Evolutionary conservation across 2,113 vertebrate species (phyloP).

Genomic region (Prionailurus bengalensis): DNA sequence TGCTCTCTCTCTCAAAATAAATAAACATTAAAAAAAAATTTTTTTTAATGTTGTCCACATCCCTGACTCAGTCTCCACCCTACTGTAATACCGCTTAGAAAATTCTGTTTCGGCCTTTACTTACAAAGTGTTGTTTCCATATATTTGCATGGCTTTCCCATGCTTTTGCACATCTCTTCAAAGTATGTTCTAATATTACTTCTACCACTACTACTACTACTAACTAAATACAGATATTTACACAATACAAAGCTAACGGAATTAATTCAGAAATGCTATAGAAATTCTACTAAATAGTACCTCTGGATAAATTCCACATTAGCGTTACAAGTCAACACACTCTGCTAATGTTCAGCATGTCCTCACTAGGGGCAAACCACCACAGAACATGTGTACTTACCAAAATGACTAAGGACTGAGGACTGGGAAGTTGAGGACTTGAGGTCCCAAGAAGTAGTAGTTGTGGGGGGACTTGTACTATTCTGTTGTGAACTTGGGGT

Average conservation of each 20-base stretch:
- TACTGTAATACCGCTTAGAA: constrained; percentile 10
- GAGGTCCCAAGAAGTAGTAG: constrained; percentile 89
- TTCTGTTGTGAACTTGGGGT: constrained; percentile 86
- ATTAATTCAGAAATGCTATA: neutral
- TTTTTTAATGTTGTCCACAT: neutral
- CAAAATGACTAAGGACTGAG: constrained; percentile 91
- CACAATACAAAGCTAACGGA: neutral
- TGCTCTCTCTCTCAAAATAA: too few species aligned
- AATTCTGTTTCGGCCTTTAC: constrained; percentile 5
- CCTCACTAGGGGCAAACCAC: neutral
- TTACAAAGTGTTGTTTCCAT: neutral
- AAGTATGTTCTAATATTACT: neutral
- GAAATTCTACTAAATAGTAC: neutral
- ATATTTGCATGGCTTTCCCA: neutral
- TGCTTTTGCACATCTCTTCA: neutral
- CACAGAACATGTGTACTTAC: constrained; percentile 88
- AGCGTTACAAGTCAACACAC: neutral
- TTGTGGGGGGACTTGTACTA: constrained; percentile 81
- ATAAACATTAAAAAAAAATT: too few species aligned
- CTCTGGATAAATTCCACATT: neutral
- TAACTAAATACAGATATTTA: neutral
- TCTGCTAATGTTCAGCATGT: neutral
- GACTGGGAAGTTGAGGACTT: constrained; percentile 89
- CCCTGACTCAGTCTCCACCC: neutral
- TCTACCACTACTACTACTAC: neutral